A percentile compares a stretch with the other conserved stretches of the same genome.
Conservation (phyloP, 2,797 vertebrate genomes). For the Acrossocheilus fasciatus region DNA sequence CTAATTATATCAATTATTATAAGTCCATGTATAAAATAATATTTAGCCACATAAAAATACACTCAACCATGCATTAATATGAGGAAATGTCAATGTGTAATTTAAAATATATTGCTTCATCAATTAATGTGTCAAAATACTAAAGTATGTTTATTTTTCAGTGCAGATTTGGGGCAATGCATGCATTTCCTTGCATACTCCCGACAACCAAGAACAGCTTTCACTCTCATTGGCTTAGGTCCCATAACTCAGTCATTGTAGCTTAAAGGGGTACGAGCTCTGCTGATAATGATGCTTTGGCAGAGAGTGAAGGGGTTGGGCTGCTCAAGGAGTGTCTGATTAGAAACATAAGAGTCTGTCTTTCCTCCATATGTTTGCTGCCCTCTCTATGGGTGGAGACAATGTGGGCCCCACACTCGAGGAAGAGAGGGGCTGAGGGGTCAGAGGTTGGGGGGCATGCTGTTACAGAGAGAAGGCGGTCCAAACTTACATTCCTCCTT, state of each 20-base stretch:
- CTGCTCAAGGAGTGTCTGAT: conserved; percentile 38
- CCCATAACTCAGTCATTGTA: conserved; percentile 32
- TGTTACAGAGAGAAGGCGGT: conserved; percentile 3
- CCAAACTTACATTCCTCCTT: conserved; percentile 14
- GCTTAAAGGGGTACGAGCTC: conserved; percentile 19
- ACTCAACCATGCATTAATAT: neutral
- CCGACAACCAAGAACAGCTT: conserved; percentile 1
- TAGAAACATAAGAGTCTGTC: conserved; percentile 48
- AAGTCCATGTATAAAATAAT: neutral
- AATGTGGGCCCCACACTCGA: neutral
- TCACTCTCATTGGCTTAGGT: conserved; percentile 24
- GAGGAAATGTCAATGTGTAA: neutral
- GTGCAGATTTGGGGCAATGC: neutral
- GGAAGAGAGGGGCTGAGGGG: conserved; percentile 21
- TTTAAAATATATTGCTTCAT: neutral
- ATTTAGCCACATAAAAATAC: neutral
- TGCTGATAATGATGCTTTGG: conserved; percentile 53
- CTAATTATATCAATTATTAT: neutral
- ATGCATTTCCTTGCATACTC: conserved; percentile 14
- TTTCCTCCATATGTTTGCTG: conserved; percentile 39
- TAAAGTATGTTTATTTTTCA: conserved; percentile 19
- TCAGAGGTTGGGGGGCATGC: conserved; percentile 46
- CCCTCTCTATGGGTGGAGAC: conserved; percentile 22
- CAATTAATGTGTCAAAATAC: neutral
- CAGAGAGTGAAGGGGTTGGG: conserved; percentile 35